phyloP scores from a whole-genome alignment of 2,113 vertebrate genomes.

The Notothenia rossii region DNA sequence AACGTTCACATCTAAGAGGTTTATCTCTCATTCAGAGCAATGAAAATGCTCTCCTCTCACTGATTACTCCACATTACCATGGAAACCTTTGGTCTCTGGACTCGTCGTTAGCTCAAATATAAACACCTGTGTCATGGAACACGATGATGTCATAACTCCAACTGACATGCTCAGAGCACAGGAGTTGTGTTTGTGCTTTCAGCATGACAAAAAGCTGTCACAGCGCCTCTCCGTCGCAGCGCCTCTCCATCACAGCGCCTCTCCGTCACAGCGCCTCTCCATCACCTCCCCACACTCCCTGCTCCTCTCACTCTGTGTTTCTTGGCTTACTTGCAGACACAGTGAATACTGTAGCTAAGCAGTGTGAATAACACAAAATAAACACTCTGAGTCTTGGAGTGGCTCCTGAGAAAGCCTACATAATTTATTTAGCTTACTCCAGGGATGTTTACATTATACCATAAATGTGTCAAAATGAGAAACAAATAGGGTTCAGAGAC shows the following conservation, averaged over 20 bases:
- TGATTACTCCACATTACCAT: too few species aligned
- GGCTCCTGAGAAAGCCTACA: background rate
- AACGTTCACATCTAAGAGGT: too few species aligned
- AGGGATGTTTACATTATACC: conserved; percentile 9
- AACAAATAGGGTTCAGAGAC: background rate
- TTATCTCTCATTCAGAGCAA: too few species aligned
- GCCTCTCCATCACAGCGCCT: too few species aligned
- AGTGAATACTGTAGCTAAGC: background rate
- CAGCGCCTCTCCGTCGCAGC: too few species aligned
- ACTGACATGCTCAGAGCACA: too few species aligned
- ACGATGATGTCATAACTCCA: too few species aligned
- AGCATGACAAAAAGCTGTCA: conserved; percentile 34
- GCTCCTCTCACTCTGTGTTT: conserved; percentile 3
- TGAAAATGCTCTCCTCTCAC: too few species aligned
- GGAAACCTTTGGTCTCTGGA: too few species aligned
- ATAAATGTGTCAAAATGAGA: conserved; percentile 8
- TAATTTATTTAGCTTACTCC: background rate
- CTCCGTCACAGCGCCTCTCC: conserved; percentile 25
- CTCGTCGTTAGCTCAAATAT: too few species aligned
- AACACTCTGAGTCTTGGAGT: background rate
- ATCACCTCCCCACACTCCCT: conserved; percentile 19
- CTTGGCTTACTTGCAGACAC: conserved; percentile 1
- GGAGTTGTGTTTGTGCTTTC: conserved; percentile 41
- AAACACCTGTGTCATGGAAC: too few species aligned
- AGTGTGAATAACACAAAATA: conserved; percentile 1